A percentile compares a stretch with the other conserved stretches of the same genome.
Evolutionary conservation across 2,888 invertebrate species (phyloP).

Genomic region (Horisme vitalbata): DNA sequence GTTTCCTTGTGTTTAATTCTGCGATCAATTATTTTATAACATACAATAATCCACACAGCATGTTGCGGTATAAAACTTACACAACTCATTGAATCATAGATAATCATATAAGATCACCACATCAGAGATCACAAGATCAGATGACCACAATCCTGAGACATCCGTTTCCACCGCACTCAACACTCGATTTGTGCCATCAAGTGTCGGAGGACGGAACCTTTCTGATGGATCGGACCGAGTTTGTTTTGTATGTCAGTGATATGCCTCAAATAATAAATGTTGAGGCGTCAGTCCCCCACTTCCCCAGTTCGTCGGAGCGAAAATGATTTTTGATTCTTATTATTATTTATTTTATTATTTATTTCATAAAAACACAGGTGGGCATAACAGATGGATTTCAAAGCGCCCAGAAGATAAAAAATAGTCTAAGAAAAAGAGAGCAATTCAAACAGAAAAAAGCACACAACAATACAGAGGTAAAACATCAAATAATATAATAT

Average conservation of each 20-base stretch:
- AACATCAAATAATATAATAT: too few relatives aligned
- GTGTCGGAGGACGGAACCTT: constrained; percentile 64
- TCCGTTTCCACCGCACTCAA: constrained; percentile 70
- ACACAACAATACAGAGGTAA: too few relatives aligned
- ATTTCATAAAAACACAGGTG: too few relatives aligned
- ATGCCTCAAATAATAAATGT: constrained; percentile 84
- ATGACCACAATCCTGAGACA: constrained; percentile 38
- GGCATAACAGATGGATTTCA: too few relatives aligned
- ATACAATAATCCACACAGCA: too few relatives aligned
- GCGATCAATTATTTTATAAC: too few relatives aligned
- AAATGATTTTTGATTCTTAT: constrained; percentile 84
- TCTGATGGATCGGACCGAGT: constrained; percentile 82
- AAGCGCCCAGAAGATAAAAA: too few relatives aligned
- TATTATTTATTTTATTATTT: too few relatives aligned
- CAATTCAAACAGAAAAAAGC: too few relatives aligned
- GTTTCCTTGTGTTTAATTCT: too few relatives aligned
- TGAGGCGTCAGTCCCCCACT: constrained; percentile 81
- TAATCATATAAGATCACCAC: constrained; percentile 30
- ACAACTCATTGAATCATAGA: constrained; percentile 27
- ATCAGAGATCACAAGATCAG: too few relatives aligned
- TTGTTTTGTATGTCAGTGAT: constrained; percentile 84
- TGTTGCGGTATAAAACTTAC: constrained; percentile 8
- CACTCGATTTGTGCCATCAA: constrained; percentile 74
- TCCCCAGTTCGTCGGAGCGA: constrained; percentile 70
- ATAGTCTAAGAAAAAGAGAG: too few relatives aligned